Base-by-base conservation (phyloP, 2,113 vertebrate genomes). In the Nipponia nippon region DNA sequence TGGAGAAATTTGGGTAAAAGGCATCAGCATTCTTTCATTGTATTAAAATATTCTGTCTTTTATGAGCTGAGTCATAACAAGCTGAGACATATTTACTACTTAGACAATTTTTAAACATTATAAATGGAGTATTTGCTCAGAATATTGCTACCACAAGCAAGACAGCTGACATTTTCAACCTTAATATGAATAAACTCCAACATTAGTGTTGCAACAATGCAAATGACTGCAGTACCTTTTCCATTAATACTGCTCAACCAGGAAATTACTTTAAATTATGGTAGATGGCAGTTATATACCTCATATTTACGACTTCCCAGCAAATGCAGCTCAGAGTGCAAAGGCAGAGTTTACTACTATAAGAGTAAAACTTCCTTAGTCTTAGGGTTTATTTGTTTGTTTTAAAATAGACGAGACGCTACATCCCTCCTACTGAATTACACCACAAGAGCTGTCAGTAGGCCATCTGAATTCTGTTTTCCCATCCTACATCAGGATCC, bases 31-130 rank as follows among this genome's bases (percentile, higher is more conserved):
- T 95, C 89, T 91, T 95, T 91, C 86, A 83, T 59, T 95, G 75
- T 88, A 93, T 87, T 91, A 95, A 95, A 95, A 93, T 95, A 91
- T 87, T 93, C 85, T 83, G 67, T 70, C 66, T 85, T 89, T 89
- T 94, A 96, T 80, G 78, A 93, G 78, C 58, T 93, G 89, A 96
- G 93, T 97, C 95, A 96, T 91, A 97, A 94, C 78, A 95, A 94
- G 91, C 47, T 96, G 94, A 95, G 87, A 85, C 46, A 32, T 95
- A 96, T 94, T 94, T 97, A 95, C 87, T 91, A 73, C 66, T 95
- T 66, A 88, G 53, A 87, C 30, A 79, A 58, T 93, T 95, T 95
- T 93, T 66, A 95, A 95, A 75, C 62, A 88, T 96, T 94, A 91
- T 83, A 79, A 93, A 93, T 15, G 36, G 78, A 95, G 50, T 66